Evolutionary conservation across 1,140 invertebrate species (phyloP).

Genomic region (Magallana gigas): DNA sequence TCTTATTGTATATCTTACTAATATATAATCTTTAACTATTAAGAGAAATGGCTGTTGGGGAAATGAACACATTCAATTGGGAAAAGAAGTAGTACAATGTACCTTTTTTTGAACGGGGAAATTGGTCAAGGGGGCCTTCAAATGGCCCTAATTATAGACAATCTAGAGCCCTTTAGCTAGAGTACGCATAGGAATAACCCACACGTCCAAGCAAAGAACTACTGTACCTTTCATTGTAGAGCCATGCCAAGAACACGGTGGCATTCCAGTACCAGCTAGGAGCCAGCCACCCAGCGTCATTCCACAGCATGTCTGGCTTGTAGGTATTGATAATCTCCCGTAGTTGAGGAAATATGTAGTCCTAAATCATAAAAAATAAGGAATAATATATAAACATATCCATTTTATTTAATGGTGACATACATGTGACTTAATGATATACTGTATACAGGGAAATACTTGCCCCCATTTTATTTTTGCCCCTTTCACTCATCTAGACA

Average conservation of each 20-base stretch:
- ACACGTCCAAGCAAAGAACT: neutral
- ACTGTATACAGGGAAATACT: neutral
- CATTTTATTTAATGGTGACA: neutral
- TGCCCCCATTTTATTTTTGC: neutral
- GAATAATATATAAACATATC: neutral
- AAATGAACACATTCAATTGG: neutral
- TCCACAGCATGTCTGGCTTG: slow-evolving; percentile 94
- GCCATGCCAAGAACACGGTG: slow-evolving; percentile 88
- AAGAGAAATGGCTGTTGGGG: neutral
- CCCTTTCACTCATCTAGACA: neutral
- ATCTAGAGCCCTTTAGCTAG: neutral
- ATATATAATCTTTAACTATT: too few relatives aligned
- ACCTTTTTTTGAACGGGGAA: neutral
- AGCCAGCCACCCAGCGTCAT: slow-evolving; percentile 85
- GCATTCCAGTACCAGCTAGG: slow-evolving; percentile 85
- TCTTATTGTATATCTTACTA: too few relatives aligned
- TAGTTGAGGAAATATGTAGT: slow-evolving; percentile 80
- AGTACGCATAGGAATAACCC: neutral
- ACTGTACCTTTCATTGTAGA: slow-evolving; percentile 82
- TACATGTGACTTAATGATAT: neutral
- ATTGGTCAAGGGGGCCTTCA: neutral
- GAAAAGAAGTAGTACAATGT: too few relatives aligned
- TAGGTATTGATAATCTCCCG: slow-evolving; percentile 86
- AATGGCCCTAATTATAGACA: neutral
- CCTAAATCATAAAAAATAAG: slow-evolving; percentile 54